Percentiles rank a stretch among this genome's conserved stretches.
These are phyloP conservation scores for Pantelozetes paolii DNA, from an alignment of 2,888 invertebrate genomes.

Conservation along the genomic window DNA sequence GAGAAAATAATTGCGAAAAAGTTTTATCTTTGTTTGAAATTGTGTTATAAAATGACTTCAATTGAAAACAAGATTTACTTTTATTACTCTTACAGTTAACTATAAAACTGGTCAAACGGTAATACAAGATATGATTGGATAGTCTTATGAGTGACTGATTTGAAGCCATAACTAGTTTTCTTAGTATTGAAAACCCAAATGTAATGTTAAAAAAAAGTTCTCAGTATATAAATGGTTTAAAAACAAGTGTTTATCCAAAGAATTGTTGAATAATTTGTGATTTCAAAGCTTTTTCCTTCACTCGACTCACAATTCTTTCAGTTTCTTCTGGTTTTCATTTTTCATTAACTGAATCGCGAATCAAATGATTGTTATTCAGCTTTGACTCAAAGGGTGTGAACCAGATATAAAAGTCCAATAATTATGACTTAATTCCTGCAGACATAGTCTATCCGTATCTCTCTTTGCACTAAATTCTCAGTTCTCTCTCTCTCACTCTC, in stretches of 20 bases:
- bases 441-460: background rate
- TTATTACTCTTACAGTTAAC: too few species aligned
- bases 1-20: too few species aligned
- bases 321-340: background rate
- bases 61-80: too few species aligned
- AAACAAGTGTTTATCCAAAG: background rate
- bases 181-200: background rate
- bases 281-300: background rate
- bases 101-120: too few species aligned
- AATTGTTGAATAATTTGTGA: background rate
- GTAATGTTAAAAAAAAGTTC: background rate
- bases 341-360: background rate
- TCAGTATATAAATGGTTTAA: background rate
- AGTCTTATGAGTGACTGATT: too few species aligned
- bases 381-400: conserved; percentile 21
- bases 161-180: background rate
- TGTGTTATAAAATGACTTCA: too few species aligned
- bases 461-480: conserved; percentile 22
- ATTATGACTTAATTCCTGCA: conserved; percentile 4
- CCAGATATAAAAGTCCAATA: conserved; percentile 30
- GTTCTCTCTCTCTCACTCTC: conserved; percentile 2
- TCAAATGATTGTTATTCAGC: conserved; percentile 5
- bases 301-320: background rate
- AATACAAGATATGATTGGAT: too few species aligned
- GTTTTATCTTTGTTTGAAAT: too few species aligned